phyloP scores from a whole-genome alignment of 2,113 vertebrate species.

The Strix aluco region DNA sequence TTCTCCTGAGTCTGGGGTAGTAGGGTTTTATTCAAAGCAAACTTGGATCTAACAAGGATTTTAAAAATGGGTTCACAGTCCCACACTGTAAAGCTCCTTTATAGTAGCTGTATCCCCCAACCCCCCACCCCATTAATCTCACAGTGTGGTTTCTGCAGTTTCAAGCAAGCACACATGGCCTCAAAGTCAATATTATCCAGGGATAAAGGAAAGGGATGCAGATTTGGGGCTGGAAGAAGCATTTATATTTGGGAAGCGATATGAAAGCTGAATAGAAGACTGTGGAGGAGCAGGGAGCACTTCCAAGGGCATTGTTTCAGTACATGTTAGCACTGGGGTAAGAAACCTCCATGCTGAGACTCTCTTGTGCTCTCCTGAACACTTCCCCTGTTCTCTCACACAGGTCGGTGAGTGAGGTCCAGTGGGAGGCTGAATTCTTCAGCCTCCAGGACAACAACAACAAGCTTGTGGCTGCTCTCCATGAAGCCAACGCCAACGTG shows the following conservation, averaged over 20 bases:
- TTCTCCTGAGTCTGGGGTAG: not conserved
- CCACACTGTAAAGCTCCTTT: not conserved
- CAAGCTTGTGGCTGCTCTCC: slow-evolving; percentile 89
- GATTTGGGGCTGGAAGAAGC: not conserved
- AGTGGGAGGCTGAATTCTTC: slow-evolving; percentile 94
- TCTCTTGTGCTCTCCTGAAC: not conserved
- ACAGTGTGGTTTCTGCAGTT: not conserved
- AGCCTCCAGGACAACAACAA: slow-evolving; percentile 95
- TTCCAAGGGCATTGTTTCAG: not conserved
- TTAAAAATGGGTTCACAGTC: not conserved
- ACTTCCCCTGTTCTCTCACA: not conserved
- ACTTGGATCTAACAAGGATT: not conserved
- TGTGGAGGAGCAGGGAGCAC: not conserved
- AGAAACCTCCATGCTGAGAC: not conserved
- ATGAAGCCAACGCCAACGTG: slow-evolving; percentile 91
- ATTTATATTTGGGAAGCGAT: not conserved
- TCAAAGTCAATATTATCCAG: not conserved
- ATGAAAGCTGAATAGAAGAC: not conserved
- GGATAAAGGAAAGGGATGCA: not conserved
- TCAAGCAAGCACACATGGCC: not conserved
- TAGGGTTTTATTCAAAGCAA: not conserved
- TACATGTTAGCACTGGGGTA: too few relatives aligned
- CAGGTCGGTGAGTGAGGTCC: slow-evolving; percentile 94
- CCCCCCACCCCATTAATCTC: not conserved
- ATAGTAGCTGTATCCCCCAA: not conserved